Base-by-base conservation (phyloP, 2,888 invertebrate species). In the Napeogenes inachia region DNA sequence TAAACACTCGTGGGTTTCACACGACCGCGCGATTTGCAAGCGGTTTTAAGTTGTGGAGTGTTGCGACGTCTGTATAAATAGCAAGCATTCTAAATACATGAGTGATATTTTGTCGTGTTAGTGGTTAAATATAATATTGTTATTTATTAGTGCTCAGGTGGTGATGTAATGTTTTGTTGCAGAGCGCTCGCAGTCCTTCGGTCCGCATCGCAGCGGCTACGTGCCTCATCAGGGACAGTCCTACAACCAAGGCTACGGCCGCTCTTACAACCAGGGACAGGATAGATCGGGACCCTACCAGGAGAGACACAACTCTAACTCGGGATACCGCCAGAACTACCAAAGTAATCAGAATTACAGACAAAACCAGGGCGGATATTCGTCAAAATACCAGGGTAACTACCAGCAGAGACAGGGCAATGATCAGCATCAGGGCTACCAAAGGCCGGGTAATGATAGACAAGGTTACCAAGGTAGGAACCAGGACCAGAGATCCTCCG, bases 161-260 rank as follows among this genome's bases (percentile, higher is more conserved):
- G 30, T 30, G 33, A 53, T 54, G 32, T 57, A 30, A 57, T 12
- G 5, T 57, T 21, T 87, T 87, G 82, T 85, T 82, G 0, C 84
- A 89, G 90, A 79, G 73, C 87, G 85, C 0, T 84, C 87, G 12
- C 80, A 84, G 0, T 81, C 85, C 0, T 85, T 70, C 70, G 89
- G 89, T 0, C 89, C 89, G 0, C 77, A 80, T 13, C 82, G 88
- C 12, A 75, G 84, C 47, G 87, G 87, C 38, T 89, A 88, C 74
- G 78, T 81, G 12, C 77, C 83, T 0, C 65, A 73, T 59, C 71
- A 71, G 45, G 62, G 65, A 46, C 59, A 65, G 59, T 60, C 70
- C 13, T 70, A 55, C 65, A 72, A 67, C 59, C 73, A 74, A 54
- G 70, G 72, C 5, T 68, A 75, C 63, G 68, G 70, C 63, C 70